phyloP scores from a whole-genome alignment of 1,140 invertebrate species.

The Parapsyche elsis region DNA sequence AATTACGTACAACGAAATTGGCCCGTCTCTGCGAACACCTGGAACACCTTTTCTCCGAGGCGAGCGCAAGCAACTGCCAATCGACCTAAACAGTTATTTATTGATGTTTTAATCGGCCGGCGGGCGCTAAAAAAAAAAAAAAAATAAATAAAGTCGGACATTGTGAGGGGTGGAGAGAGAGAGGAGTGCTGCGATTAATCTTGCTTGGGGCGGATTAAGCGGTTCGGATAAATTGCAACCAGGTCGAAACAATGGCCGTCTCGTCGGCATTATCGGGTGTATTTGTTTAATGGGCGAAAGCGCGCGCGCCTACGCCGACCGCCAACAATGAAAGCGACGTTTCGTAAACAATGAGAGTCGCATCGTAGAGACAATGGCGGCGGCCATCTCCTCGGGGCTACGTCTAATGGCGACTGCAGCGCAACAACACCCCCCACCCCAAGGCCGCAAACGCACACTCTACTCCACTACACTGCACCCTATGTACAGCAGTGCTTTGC shows the following conservation, averaged over 20 bases:
- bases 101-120: background rate
- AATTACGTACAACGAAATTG: conserved; percentile 2
- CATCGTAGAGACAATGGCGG: conserved; percentile 17
- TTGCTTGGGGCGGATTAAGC: conserved; percentile 18
- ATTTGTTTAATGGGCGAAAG: conserved; percentile 43
- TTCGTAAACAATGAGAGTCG: conserved; percentile 12
- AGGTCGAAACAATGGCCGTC: conserved; percentile 11
- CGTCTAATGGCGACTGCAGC: conserved; percentile 18
- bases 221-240: conserved; percentile 28
- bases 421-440: no score
- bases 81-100: background rate
- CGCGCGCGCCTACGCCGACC: background rate
- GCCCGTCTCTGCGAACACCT: background rate
- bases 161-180: background rate
- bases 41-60: background rate
- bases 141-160: background rate
- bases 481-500: no score
- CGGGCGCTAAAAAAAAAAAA: background rate
- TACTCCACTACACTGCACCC: no score
- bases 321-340: conserved; percentile 9
- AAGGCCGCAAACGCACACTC: no score
- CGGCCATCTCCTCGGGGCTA: background rate
- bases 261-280: conserved; percentile 31
- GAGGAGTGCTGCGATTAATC: background rate
- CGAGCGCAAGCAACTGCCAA: background rate